Conservation (phyloP, 2,888 invertebrate genomes). For the Cosmopolites sordidus region DNA sequence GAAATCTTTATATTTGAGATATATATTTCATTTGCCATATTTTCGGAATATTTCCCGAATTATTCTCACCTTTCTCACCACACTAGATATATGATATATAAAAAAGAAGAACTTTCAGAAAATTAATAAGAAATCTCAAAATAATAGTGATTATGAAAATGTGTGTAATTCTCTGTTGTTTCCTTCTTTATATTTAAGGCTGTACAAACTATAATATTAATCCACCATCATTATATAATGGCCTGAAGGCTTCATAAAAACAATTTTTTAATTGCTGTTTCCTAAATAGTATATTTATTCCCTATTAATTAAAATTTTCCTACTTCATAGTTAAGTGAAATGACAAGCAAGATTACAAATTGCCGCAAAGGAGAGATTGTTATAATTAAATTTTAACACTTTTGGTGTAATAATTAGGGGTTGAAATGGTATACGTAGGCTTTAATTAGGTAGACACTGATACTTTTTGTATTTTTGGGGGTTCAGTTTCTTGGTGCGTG, state of each 20-base stretch:
- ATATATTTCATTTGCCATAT: too few relatives aligned
- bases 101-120: too few relatives aligned
- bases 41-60: too few relatives aligned
- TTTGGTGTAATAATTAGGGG: constrained; percentile 22
- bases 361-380: constrained; percentile 17
- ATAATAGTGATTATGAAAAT: too few relatives aligned
- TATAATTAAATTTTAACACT: constrained; percentile 27
- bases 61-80: too few relatives aligned
- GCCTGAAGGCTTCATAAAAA: not conserved
- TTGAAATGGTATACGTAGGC: constrained; percentile 14
- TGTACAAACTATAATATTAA: too few relatives aligned
- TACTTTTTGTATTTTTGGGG: constrained; percentile 1
- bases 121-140: too few relatives aligned
- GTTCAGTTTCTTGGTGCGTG: not conserved
- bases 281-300: constrained; percentile 6
- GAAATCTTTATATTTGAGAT: too few relatives aligned
- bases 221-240: too few relatives aligned
- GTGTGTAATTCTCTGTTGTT: too few relatives aligned
- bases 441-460: constrained; percentile 21
- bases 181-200: too few relatives aligned
- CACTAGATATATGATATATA: too few relatives aligned
- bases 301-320: constrained; percentile 15
- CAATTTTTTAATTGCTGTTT: constrained; percentile 11
- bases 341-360: constrained; percentile 19
- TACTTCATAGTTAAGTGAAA: constrained; percentile 24